Evolutionary conservation across 1,140 invertebrate species (phyloP), one percentile per base, ranked within the genome.

Genomic region (Drosophila bifasciata): DNA sequence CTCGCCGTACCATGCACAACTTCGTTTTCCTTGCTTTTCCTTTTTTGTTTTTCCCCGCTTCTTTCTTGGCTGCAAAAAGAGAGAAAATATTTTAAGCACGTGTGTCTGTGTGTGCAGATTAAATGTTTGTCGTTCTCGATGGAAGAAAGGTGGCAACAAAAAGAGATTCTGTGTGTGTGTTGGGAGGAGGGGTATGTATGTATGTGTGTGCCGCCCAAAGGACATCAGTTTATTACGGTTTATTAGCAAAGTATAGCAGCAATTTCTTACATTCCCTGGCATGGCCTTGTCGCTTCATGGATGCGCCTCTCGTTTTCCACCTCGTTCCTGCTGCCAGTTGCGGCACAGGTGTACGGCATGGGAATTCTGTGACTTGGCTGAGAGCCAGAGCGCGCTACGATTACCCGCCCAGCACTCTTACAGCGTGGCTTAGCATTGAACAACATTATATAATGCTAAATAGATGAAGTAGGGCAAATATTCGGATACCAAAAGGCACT

Each of bases 161-260:
- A 17, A 13, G 16, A 28, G 17, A 44, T n/a, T 23, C 21, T 5
- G 5, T 15, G 41, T 2, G 25, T 13, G 50, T 23, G 21, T 23
- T 23, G 0, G 7, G 28, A 3, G 28, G 28, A 19, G 19, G 19
- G 3, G 19, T 3, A 21, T 21, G 19, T 21, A 3, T 2, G 9
- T 2, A 19, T 43, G 15, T 58, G 15, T 58, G 41, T 56, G 36
- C 52, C 58, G 79, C 53, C 74, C 55, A 58, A 72, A 66, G 79
- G 70, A 83, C 81, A 83, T 58, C 79, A 85, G 79, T 85, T 84
- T 84, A 85, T 84, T 72, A 76, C 80, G 66, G 49, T 85, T 79
- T 84, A 84, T 84, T 85, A 84, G 80, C 61, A 51, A 36, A 66
- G 51, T 56, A 57, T 59, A 60, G 64, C 79, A 55, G 56, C 56